Conservation (phyloP, 2,888 invertebrate genomes). For the Drosophila pseudotalamancana region DNA sequence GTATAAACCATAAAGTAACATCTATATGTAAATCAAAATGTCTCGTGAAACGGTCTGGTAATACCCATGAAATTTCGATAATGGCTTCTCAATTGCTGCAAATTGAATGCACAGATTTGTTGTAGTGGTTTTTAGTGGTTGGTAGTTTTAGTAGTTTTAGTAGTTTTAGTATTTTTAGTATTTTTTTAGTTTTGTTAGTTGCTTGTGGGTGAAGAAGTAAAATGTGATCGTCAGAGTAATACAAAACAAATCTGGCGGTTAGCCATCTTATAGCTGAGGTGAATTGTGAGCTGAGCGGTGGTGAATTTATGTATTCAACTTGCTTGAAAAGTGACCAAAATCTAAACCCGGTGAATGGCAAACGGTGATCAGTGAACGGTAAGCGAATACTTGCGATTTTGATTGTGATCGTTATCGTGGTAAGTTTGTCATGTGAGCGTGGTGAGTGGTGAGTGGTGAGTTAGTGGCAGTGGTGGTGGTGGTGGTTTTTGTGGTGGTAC, state of each 20-base stretch:
- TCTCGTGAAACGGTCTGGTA: conserved; percentile 49
- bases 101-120: conserved; percentile 57
- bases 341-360: conserved; percentile 42
- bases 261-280: conserved; percentile 58
- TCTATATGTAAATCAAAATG: conserved; percentile 30
- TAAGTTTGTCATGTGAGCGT: conserved; percentile 17
- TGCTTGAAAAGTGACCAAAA: conserved; percentile 54
- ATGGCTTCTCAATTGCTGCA: conserved; percentile 68
- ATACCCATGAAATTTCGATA: conserved; percentile 83
- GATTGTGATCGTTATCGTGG: conserved; percentile 46
- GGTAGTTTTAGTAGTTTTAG: conserved; percentile 38
- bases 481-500: too few species aligned
- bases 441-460: conserved; percentile 23
- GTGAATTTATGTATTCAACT: conserved; percentile 49
- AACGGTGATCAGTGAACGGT: conserved; percentile 35
- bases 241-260: conserved; percentile 41
- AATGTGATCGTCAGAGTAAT: conserved; percentile 53
- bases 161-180: conserved; percentile 23
- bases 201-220: conserved; percentile 46
- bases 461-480: conserved; percentile 20
- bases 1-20: conserved; percentile 36
- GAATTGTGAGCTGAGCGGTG: conserved; percentile 63
- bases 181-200: conserved; percentile 31
- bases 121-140: conserved; percentile 46
- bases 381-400: conserved; percentile 33